Evolutionary conservation across 2,797 vertebrate species (phyloP), one percentile per base, ranked within the genome.

Genomic region (Sebastes iracundus): DNA sequence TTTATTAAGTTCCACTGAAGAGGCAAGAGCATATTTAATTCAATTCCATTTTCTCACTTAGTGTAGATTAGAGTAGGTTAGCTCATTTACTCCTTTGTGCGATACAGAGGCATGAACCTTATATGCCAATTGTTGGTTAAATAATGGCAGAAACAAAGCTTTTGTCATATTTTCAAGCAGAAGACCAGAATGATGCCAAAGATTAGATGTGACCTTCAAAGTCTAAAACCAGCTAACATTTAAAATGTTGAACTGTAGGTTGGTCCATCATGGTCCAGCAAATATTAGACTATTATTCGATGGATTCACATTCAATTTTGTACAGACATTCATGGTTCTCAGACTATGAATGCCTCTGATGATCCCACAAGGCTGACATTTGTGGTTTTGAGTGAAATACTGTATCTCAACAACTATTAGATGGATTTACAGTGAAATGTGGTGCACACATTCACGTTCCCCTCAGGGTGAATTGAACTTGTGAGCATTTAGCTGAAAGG

Each of bases 1-100:
- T 93, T 93, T 92, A 94, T 94, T 93, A 90, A 89, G 85, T 87
- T 93, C 83, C 83, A 89, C 82, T 87, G 75, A 82, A 88, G 83
- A 87, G 84, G 76, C 84, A 77, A 93, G 81, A 73, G 72, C 79
- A 86, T 81, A 81, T 89, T 87, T 87, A 85, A 87, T 93, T 90
- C 84, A 86, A 84, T 91, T 85, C 59, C 72, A 82, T 80, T 90
- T 82, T 84, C 82, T 79, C 72, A 86, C 79, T 91, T 77, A 84
- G 73, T 75, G 72, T 75, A 84, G 86, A 90, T 92, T 86, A 87
- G 72, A 87, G 72, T 49, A 83, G 83, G 72, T 80, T 67, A 59
- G 77, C 81, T 82, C 66, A 80, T 83, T 83, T 77, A 77, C 69
- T 75, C 22, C 79, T 77, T 81, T 81, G 69, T 87, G 66, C 58